A percentile compares a stretch with the other conserved stretches of the same genome.
These are phyloP conservation scores for Timema podura DNA, from an alignment of 2,888 invertebrate species.

Conservation along the genomic window DNA sequence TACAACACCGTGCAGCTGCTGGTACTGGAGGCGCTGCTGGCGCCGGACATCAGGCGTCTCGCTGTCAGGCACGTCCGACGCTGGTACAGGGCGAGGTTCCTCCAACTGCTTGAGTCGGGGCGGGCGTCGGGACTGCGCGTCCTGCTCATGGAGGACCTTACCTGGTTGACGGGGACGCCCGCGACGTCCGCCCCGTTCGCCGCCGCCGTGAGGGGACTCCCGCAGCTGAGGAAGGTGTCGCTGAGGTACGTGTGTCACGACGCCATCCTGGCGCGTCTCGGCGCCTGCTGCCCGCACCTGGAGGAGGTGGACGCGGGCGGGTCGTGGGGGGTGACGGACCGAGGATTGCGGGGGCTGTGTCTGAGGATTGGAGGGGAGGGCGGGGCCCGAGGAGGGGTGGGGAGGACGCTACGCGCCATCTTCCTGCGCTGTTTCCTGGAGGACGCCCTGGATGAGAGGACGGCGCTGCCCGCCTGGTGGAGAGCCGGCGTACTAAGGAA, in stretches of 20 bases:
- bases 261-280: conserved; percentile 27
- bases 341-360: conserved; percentile 28
- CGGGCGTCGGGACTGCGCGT: conserved; percentile 28
- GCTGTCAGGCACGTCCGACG: conserved; percentile 29
- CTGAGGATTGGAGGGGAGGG: conserved; percentile 16
- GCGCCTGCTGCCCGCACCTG: conserved; percentile 26
- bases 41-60: conserved; percentile 28
- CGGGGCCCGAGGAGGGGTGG: conserved; percentile 9
- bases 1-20: conserved; percentile 28
- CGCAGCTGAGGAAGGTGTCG: conserved; percentile 27
- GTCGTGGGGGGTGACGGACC: conserved; percentile 29
- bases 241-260: conserved; percentile 31
- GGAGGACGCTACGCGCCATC: conserved; percentile 15
- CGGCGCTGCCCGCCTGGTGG: conserved; percentile 29
- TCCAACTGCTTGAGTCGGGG: conserved; percentile 26
- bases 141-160: conserved; percentile 29
- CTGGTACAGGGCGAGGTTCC: conserved; percentile 28
- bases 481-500: conserved; percentile 25
- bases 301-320: conserved; percentile 30
- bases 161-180: conserved; percentile 28
- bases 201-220: conserved; percentile 25
- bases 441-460: conserved; percentile 26
- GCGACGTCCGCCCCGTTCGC: conserved; percentile 23
- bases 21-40: conserved; percentile 28
- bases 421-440: conserved; percentile 27